Percentiles rank a stretch among this genome's conserved stretches.
Evolutionary conservation across 2,113 vertebrate species (phyloP).

Genomic region (Sebastes schlegelii): DNA sequence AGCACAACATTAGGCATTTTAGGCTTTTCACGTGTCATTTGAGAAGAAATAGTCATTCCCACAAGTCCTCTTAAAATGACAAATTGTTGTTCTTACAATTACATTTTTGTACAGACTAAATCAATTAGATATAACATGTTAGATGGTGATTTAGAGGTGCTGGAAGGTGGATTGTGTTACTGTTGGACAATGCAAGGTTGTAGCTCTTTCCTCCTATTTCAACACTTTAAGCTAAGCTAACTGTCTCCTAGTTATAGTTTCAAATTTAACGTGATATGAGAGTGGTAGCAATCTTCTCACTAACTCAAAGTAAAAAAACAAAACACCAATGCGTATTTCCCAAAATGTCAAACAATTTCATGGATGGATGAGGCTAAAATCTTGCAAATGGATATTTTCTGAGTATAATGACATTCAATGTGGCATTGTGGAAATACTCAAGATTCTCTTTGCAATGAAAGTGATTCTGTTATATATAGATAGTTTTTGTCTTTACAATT

Average conservation of each 20-base stretch:
- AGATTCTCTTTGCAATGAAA: background rate
- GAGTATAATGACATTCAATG: too few species aligned
- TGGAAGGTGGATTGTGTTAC: background rate
- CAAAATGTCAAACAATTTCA: background rate
- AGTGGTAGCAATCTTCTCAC: background rate
- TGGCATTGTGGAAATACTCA: background rate
- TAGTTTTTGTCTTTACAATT: background rate
- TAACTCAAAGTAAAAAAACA: background rate
- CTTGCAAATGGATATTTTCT: background rate
- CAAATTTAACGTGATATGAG: background rate
- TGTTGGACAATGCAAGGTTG: background rate
- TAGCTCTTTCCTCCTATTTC: background rate
- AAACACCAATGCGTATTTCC: too few species aligned
- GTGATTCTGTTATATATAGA: background rate
- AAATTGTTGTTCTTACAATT: background rate
- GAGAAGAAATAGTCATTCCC: background rate
- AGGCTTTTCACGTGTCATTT: too few species aligned
- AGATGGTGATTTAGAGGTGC: background rate
- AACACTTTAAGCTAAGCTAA: too few species aligned
- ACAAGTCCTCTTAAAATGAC: background rate
- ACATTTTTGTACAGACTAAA: background rate
- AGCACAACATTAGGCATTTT: too few species aligned
- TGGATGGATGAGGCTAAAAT: background rate
- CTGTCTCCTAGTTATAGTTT: background rate
- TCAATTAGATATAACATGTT: background rate